Base-by-base conservation (phyloP, 2,888 invertebrate species). In the Drosophila longiperda region DNA sequence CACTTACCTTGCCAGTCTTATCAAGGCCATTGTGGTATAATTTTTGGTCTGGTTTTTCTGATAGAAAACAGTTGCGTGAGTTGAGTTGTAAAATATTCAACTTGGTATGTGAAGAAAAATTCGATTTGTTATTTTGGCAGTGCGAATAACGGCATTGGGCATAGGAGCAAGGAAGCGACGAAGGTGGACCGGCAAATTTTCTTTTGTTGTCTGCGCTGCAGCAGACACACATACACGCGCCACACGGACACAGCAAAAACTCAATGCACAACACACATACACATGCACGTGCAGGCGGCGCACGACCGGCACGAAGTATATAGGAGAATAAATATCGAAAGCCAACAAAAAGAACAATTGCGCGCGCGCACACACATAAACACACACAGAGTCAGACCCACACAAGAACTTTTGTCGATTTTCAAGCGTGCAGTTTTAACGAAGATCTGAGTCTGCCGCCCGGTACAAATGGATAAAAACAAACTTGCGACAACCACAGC, bases 1-100 rank as follows among this genome's bases (percentile, higher is more conserved):
- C 54, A 89, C 92, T 91, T 66, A 91, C 91, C 91, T 92, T 77
- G 92, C 91, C 79, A 91, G 87, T 91, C 83, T 92, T 82, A 90
- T 85, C 75, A 91, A 81, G 67, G 92, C 91, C 91, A 91, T 91
- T 80, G 50, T 81, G 74, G 62, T 74, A 38, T 42, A 52, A 42
- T 53, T 52, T 61, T 62, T 68, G 73, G 78, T 78, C 73, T 65
- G 48, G 48, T 60, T 57, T 12, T 54, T 61, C 32, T 15, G 48
- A 15, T 64, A 50, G 20, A 66, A 80, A 61, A 32, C 12, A 20
- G 23, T 65, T 53, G 66, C 53, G 45, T 74, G 71, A 78, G 61
- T 78, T 77, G 57, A 57, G 42, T 42, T 57, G 40, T 73, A 61
- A 73, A 80, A 66, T 64, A 58, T 66, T 70, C 78, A 78, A 65